Evolutionary conservation across 2,888 invertebrate species (phyloP).

Genomic region (Sinhomidia bicolor): DNA sequence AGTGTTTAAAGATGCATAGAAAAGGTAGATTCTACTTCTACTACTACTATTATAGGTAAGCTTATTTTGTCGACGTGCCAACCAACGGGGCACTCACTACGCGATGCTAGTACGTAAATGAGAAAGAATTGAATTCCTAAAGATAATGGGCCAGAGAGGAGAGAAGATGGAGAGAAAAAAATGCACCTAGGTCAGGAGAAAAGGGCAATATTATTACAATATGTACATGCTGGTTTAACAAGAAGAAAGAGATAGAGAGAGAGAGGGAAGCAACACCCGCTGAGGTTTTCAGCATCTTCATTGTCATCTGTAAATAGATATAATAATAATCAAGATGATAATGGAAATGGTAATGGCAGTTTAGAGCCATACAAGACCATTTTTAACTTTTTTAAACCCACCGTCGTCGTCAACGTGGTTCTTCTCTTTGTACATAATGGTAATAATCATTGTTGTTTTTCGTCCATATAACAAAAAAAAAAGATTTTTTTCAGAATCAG

Average conservation of each 20-base stretch:
- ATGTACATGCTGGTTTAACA: not conserved
- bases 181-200: slow-evolving; percentile 78
- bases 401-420: not conserved
- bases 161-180: slow-evolving; percentile 62
- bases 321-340: slow-evolving; percentile 62
- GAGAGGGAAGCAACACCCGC: slow-evolving; percentile 72
- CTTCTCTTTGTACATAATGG: not conserved
- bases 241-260: not conserved
- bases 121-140: slow-evolving; percentile 28
- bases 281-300: slow-evolving; percentile 80
- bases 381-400: slow-evolving; percentile 42
- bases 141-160: slow-evolving; percentile 62
- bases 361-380: slow-evolving; percentile 46
- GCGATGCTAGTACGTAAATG: slow-evolving; percentile 6
- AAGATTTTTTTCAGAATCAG: not conserved
- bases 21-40: no score
- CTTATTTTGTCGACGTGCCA: no score
- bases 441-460: slow-evolving; percentile 12
- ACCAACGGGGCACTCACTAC: no score
- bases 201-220: not conserved
- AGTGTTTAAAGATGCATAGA: no score
- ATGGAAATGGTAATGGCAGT: slow-evolving; percentile 55
- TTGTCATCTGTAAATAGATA: slow-evolving; percentile 50
- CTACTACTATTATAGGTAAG: no score
- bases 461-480: not conserved